Conservation (phyloP, 1,140 invertebrate species). For the Pygmarrhopalites habei region DNA sequence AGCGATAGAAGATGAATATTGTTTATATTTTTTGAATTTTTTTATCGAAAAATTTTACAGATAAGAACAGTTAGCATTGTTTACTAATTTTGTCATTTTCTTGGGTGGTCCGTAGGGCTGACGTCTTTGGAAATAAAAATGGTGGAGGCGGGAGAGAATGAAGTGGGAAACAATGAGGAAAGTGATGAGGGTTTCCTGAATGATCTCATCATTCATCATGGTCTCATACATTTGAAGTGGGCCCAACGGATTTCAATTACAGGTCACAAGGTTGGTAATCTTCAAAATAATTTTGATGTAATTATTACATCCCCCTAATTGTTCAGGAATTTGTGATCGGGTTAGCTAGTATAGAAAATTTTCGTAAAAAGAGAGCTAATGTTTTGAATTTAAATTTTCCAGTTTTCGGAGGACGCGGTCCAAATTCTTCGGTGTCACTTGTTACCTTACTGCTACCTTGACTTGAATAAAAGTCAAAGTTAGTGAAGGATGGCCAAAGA, state of each 20-base stretch:
- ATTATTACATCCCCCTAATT: no score
- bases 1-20: no score
- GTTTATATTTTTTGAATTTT: not conserved
- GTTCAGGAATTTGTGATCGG: not conserved
- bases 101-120: not conserved
- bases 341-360: not conserved
- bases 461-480: no score
- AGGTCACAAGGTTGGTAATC: not conserved
- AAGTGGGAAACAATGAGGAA: not conserved
- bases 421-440: not conserved
- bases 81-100: not conserved
- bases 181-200: not conserved
- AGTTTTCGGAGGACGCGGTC: not conserved
- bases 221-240: not conserved
- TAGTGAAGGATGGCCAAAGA: no score
- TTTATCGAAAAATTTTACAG: not conserved
- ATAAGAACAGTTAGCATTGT: not conserved
- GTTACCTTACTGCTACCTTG: not conserved
- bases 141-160: not conserved
- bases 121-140: not conserved
- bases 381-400: not conserved
- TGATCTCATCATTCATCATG: not conserved
- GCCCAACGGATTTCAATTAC: not conserved
- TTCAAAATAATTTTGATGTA: no score
- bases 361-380: not conserved